Base-by-base conservation (phyloP, 2,888 invertebrate species). In the Sinotaia quadrata region DNA sequence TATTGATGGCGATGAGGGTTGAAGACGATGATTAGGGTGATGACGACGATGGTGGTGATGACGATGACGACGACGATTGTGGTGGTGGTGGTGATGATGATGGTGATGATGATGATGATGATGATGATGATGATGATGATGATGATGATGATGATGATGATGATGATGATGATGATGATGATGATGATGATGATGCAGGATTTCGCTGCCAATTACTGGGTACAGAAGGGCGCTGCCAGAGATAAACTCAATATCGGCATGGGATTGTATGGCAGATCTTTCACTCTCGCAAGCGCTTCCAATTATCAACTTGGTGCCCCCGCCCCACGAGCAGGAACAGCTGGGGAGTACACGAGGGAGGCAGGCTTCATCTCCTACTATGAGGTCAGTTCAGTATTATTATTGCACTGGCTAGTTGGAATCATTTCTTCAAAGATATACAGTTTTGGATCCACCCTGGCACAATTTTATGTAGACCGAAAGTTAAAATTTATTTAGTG, bases 311-410 rank as follows among this genome's bases (percentile, higher is more conserved):
- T 82, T 2, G 84, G 84, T 33, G 81, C 81, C 5, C 73, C 81
- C 2, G 77, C 75, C 10, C 21, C 65, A 0, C 78, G 81, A 1
- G 78, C 78, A 5, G 83, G 83, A 7, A 59, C 74, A 2, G 77
- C 80, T 1, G 85, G 85, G 10, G 72, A 71, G 24, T 86, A 74
- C 66, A 85, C 86, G 0, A 52, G 82, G 24, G 84, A 84, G 63
- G 79, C 71, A 0, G 87, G 87, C 18, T 85, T 84, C 66, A 67
- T 84, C 29, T 68, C 85, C 2, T 85, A 85, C 68, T 87, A 86
- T 58, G 87, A 87, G 81, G 85, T 86, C 18, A 58, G 27, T 62
- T 41, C 27, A 56, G 57, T 44, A 7, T 60, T n/a, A n/a, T n/a
- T n/a, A n/a, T n/a, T n/a, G n/a, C n/a, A n/a, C n/a, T n/a, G n/a